Evolutionary conservation across 1,140 invertebrate species (phyloP).

Genomic region (Heliconius hewitsoni): DNA sequence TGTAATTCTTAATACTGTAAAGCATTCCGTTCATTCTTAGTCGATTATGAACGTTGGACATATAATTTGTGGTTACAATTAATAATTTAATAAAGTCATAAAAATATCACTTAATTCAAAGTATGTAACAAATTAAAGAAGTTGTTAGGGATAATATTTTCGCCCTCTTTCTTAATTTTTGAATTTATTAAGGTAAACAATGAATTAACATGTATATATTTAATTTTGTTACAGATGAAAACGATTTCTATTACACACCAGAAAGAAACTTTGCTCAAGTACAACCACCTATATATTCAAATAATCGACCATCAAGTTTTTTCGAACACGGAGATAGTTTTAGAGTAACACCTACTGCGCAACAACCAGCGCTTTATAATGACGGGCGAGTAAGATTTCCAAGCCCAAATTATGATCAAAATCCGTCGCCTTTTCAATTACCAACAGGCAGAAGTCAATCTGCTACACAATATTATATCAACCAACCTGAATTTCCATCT

Average conservation of each 20-base stretch:
- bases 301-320: constrained; percentile 66
- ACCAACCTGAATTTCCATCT: constrained; percentile 71
- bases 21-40: background rate
- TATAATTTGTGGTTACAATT: no score
- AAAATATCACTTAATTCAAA: background rate
- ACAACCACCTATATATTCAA: constrained; percentile 74
- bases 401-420: constrained; percentile 75
- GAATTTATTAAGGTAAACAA: no score
- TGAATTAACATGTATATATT: background rate
- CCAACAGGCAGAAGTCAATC: constrained; percentile 76
- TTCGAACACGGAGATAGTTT: constrained; percentile 69
- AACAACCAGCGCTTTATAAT: constrained; percentile 60
- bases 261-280: constrained; percentile 79
- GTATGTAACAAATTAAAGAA: no score
- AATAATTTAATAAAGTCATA: background rate
- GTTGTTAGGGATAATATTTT: background rate
- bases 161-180: no score
- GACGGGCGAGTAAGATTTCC: constrained; percentile 67
- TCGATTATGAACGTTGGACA: background rate
- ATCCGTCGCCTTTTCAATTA: constrained; percentile 75
- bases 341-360: constrained; percentile 57
- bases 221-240: constrained; percentile 67
- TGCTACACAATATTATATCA: constrained; percentile 71
- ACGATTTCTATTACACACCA: constrained; percentile 74
- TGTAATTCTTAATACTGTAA: background rate